Evolutionary conservation across 2,113 vertebrate species (phyloP).

Genomic region (Protobothrops mucrosquamatus): DNA sequence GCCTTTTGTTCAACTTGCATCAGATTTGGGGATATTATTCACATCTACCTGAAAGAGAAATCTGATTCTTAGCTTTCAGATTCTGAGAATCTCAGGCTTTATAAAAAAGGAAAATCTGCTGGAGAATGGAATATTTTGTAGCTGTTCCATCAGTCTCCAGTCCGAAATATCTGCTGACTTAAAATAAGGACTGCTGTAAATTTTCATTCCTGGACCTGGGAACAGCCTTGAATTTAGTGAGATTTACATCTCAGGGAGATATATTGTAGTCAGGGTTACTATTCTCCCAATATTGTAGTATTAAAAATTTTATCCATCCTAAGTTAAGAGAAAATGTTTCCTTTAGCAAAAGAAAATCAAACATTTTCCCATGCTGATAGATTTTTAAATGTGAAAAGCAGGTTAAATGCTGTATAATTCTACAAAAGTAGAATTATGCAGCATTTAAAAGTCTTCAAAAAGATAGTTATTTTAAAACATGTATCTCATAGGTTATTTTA

Average conservation of each 20-base stretch:
- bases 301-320: neutral
- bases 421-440: too few relatives aligned
- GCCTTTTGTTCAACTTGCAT: neutral
- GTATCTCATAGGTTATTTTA: neutral
- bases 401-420: neutral
- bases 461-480: neutral
- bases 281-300: neutral
- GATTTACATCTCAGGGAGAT: neutral
- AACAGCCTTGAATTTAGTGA: neutral
- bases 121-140: neutral
- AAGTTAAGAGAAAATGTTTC: neutral
- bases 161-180: neutral
- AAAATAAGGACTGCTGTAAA: neutral
- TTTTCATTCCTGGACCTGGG: neutral
- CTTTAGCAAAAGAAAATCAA: neutral
- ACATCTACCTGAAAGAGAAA: slow-evolving; percentile 1
- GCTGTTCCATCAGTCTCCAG: neutral
- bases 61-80: neutral
- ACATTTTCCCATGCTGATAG: neutral
- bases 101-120: neutral
- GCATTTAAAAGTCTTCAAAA: too few relatives aligned
- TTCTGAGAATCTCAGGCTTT: neutral
- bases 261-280: neutral
- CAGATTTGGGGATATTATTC: slow-evolving; percentile 3
- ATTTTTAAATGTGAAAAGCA: neutral